phyloP scores from a whole-genome alignment of 1,140 invertebrate genomes.

The Proctacanthus coquilletti region DNA sequence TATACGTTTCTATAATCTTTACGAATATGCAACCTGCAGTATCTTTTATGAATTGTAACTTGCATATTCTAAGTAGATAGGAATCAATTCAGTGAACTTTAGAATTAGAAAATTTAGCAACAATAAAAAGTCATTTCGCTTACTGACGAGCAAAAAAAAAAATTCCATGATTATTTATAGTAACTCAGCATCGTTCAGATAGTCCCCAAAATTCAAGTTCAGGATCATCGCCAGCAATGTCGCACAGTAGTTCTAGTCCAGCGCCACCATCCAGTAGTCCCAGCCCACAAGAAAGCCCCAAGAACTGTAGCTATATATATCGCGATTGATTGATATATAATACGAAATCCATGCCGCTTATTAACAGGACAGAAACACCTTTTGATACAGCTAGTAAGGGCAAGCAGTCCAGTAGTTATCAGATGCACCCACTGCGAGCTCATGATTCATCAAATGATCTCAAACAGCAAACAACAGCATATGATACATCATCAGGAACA shows the following conservation, averaged over 20 bases:
- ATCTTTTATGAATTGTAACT: too few species aligned
- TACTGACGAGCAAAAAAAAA: too few species aligned
- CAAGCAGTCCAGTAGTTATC: too few species aligned
- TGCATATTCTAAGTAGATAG: not conserved
- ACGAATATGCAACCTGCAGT: not conserved
- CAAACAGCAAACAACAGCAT: too few species aligned
- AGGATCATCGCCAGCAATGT: constrained; percentile 29
- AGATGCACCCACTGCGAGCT: too few species aligned
- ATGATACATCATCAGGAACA: constrained; percentile 14
- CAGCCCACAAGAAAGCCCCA: constrained; percentile 31
- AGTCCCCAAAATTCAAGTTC: constrained; percentile 30
- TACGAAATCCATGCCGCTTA: constrained; percentile 31
- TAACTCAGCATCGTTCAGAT: constrained; percentile 31
- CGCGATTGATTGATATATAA: constrained; percentile 32
- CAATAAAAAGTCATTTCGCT: too few species aligned
- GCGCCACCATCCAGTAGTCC: constrained; percentile 30
- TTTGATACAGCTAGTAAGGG: not conserved
- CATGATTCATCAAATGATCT: too few species aligned
- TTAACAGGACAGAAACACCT: constrained; percentile 6
- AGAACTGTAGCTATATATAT: constrained; percentile 32
- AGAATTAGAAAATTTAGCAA: too few species aligned
- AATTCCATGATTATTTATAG: constrained; percentile 17
- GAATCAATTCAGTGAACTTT: too few species aligned
- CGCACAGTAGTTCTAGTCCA: constrained; percentile 30
- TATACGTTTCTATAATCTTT: too few species aligned